A percentile compares a stretch with the other conserved stretches of the same genome.
Evolutionary conservation across 1,140 invertebrate species (phyloP).

Genomic region (Penaeus japonicus): DNA sequence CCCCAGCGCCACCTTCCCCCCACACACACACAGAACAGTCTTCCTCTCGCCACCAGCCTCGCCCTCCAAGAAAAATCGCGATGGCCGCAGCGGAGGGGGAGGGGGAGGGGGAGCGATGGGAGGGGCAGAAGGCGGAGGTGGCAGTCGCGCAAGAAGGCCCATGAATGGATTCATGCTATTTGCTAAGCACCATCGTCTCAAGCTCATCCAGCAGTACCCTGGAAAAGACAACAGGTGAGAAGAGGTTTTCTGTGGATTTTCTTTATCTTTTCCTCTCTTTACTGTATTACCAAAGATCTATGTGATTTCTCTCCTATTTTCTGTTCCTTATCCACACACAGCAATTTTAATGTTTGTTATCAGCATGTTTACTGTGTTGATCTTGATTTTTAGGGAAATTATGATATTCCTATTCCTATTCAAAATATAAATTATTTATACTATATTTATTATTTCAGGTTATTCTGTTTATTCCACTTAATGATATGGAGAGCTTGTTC

Average conservation of each 20-base stretch:
- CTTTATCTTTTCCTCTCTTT: not conserved
- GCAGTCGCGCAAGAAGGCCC: conserved; percentile 62
- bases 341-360: no score
- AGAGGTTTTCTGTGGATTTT: not conserved
- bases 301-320: no score
- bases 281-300: no score
- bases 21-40: conserved; percentile 61
- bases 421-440: no score
- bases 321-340: not conserved
- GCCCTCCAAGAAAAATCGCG: conserved; percentile 59
- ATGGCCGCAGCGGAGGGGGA: conserved; percentile 6
- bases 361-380: no score
- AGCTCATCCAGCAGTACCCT: conserved; percentile 69
- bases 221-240: conserved; percentile 70
- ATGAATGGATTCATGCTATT: conserved; percentile 73
- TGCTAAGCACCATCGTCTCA: conserved; percentile 68
- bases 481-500: no score
- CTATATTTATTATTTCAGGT: no score
- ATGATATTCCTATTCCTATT: no score
- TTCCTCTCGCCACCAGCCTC: conserved; percentile 60
- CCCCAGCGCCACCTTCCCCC: conserved; percentile 63
- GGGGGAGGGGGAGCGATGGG: not conserved
- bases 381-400: no score
- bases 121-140: conserved; percentile 39
- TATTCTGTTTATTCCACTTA: no score